Percentiles rank a stretch among this genome's conserved stretches.
Evolutionary conservation across 2,888 invertebrate genomes (phyloP).

Genomic region (Hartigia nigra): DNA sequence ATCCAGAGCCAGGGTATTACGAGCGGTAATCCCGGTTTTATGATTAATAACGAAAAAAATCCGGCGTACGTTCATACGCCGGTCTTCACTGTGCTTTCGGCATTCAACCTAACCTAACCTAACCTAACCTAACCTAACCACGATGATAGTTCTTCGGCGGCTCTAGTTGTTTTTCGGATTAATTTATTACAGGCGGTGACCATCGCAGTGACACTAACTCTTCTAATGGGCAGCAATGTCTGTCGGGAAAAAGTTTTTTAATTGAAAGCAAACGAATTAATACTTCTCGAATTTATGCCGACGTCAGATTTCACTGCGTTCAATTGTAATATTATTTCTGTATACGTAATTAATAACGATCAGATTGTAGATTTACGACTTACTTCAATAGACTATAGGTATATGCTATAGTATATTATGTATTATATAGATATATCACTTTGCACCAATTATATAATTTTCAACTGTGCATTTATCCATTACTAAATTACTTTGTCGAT

Average conservation of each 20-base stretch:
- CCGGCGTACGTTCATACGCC: conserved; percentile 15
- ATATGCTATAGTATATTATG: neutral
- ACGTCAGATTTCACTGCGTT: conserved; percentile 13
- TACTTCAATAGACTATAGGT: neutral
- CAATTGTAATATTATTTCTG: neutral
- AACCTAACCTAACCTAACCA: neutral
- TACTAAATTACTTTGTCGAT: neutral
- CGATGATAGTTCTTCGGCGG: neutral
- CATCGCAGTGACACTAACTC: conserved; percentile 20
- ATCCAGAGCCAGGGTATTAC: conserved; percentile 16
- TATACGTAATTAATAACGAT: neutral
- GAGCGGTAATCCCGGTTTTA: conserved; percentile 25
- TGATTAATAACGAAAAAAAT: conserved; percentile 27
- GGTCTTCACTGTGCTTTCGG: neutral
- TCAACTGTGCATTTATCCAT: too few species aligned
- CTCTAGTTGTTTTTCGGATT: conserved; percentile 34
- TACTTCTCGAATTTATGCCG: conserved; percentile 16
- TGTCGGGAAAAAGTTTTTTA: conserved; percentile 14
- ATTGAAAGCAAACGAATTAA: conserved; percentile 23
- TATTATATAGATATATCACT: too few species aligned
- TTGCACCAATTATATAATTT: too few species aligned
- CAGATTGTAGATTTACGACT: neutral
- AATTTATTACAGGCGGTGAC: conserved; percentile 45
- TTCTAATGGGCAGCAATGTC: conserved; percentile 22
- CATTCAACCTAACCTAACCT: neutral